Conservation (phyloP, 2,888 invertebrate genomes). For the Thumatha senex region DNA sequence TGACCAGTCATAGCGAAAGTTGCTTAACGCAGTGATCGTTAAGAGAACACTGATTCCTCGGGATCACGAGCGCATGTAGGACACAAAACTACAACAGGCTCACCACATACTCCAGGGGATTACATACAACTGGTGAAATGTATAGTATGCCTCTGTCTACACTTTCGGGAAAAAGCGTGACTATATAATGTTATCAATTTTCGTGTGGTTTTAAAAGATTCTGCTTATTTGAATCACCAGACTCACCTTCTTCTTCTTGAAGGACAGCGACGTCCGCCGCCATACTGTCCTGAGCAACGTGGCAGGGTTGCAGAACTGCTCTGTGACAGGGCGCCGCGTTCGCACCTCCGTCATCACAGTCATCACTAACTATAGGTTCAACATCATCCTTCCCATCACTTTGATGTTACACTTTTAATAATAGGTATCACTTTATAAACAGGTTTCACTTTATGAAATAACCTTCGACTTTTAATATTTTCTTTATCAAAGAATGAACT, state of each 20-base stretch:
- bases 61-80: no score
- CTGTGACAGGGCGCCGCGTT: constrained; percentile 47
- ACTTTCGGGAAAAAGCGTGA: no score
- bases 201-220: neutral
- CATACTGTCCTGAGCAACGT: constrained; percentile 68
- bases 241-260: constrained; percentile 71
- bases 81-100: no score
- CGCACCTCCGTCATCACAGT: constrained; percentile 74
- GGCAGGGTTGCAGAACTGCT: constrained; percentile 58
- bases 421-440: neutral
- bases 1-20: no score
- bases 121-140: no score
- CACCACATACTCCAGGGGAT: no score
- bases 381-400: constrained; percentile 9
- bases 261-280: constrained; percentile 67
- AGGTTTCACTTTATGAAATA: neutral
- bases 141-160: no score
- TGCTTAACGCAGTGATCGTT: no score
- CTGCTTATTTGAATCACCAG: neutral
- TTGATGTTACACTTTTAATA: constrained; percentile 1
- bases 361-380: constrained; percentile 48
- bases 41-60: no score
- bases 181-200: no score
- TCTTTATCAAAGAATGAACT: neutral
- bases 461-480: neutral